Conservation (phyloP, 92 coral and sea anemone genomes). For the Hydrozoanthus gracilis region DNA sequence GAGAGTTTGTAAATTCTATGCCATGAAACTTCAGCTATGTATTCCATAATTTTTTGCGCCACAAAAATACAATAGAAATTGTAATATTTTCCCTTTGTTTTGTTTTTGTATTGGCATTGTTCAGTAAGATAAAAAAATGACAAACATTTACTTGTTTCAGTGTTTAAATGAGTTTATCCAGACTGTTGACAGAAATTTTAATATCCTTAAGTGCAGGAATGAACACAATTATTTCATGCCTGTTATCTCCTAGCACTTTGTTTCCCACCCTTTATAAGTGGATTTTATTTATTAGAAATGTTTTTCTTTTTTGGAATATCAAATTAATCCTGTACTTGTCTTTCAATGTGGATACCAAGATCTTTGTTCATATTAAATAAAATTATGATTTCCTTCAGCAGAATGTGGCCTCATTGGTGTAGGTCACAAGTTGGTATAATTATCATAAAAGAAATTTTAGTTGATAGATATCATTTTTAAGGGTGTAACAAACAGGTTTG, state of each 20-base stretch:
- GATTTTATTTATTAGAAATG: background rate
- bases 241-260: background rate
- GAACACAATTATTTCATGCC: background rate
- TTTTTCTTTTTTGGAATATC: constrained; percentile 17
- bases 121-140: background rate
- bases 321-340: background rate
- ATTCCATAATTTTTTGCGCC: background rate
- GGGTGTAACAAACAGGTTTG: too few species aligned
- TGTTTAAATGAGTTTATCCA: background rate
- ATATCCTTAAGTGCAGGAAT: background rate
- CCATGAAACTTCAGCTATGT: background rate
- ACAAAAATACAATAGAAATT: background rate
- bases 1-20: background rate
- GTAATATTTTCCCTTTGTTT: background rate
- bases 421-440: too few species aligned
- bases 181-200: background rate
- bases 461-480: too few species aligned
- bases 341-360: background rate
- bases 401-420: too few species aligned
- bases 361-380: too few species aligned
- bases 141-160: background rate
- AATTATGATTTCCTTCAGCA: background rate
- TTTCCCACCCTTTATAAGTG: constrained; percentile 10
- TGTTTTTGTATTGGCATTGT: constrained; percentile 20
- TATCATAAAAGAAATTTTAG: too few species aligned